phyloP scores from a whole-genome alignment of 2,797 vertebrate species.

The Neomorphus geoffroyi region DNA sequence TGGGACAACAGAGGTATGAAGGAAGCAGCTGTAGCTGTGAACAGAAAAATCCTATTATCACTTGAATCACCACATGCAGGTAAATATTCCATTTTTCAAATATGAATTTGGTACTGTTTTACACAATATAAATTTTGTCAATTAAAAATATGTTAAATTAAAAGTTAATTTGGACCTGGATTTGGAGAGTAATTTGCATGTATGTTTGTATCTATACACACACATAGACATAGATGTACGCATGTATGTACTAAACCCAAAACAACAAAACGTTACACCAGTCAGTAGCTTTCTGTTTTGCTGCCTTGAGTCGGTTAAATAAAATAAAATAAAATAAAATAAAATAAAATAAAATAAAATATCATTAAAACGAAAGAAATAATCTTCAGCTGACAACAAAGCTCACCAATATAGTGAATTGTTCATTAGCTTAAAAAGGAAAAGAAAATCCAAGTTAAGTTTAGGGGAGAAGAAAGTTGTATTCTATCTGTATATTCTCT shows the following conservation, averaged over 20 bases:
- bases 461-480: slow-evolving; percentile 33
- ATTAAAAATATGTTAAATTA: background rate
- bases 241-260: background rate
- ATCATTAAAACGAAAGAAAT: background rate
- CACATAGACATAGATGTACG: background rate
- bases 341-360: slow-evolving; percentile 42
- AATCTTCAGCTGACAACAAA: background rate
- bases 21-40: background rate
- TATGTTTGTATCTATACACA: no score
- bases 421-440: background rate
- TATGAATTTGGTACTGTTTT: background rate
- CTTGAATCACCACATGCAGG: background rate
- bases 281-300: background rate
- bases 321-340: slow-evolving; percentile 43
- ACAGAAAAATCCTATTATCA: background rate
- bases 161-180: background rate
- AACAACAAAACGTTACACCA: background rate
- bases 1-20: background rate
- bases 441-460: background rate
- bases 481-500: slow-evolving; percentile 35
- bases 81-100: background rate
- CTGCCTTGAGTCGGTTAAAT: background rate
- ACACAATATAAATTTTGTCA: background rate
- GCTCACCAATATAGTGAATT: slow-evolving; percentile 1
- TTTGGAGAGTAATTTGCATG: background rate